These are phyloP conservation scores for Pomatostomus ruficeps DNA, from an alignment of 2,113 vertebrate genomes.

Conservation along the genomic window DNA sequence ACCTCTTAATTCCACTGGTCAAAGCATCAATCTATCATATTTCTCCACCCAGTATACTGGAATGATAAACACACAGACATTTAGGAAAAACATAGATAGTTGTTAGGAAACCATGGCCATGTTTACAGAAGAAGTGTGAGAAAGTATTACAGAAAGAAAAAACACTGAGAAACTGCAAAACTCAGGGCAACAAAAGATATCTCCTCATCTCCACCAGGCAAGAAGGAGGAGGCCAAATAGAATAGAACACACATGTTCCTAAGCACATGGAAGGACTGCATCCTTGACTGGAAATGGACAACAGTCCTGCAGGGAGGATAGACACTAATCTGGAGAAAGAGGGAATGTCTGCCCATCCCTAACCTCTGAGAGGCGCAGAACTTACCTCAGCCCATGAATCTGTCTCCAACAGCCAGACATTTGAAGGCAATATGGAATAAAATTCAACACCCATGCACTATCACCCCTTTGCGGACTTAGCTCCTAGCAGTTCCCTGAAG, in stretches of 20 bases:
- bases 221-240: background rate
- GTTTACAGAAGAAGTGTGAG: too few species aligned
- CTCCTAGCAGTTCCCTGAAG: background rate
- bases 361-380: background rate
- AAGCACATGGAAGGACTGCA: fast-evolving
- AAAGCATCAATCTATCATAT: too few species aligned
- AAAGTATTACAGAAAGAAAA: too few species aligned
- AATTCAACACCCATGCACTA: background rate
- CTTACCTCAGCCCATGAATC: background rate
- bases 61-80: too few species aligned
- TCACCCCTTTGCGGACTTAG: background rate
- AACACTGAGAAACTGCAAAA: too few species aligned
- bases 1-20: too few species aligned
- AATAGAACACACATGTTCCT: background rate
- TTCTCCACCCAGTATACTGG: too few species aligned
- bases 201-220: background rate
- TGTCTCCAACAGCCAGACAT: background rate
- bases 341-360: background rate
- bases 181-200: too few species aligned
- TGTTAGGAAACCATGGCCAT: too few species aligned
- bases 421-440: background rate
- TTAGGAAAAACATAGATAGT: too few species aligned
- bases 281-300: fast-evolving
- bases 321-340: background rate
- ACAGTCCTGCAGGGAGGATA: background rate